phyloP scores from a whole-genome alignment of 2,888 invertebrate genomes.

The Eristalinus aeneus region DNA sequence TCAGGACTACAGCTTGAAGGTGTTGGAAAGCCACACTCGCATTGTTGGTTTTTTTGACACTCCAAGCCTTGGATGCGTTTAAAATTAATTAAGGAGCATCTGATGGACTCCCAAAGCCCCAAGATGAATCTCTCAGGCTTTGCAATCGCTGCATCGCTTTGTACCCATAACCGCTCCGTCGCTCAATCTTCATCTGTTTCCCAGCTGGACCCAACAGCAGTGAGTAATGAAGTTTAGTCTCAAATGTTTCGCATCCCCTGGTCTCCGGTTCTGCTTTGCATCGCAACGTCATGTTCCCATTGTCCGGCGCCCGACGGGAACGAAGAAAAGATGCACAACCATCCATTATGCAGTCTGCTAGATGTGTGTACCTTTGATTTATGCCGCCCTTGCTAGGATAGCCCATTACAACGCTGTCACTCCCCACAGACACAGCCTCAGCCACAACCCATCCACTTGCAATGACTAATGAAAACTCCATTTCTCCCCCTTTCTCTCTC shows the following conservation, averaged over 20 bases:
- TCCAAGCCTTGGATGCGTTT: no score
- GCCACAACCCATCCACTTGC: not conserved
- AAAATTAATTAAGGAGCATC: not conserved
- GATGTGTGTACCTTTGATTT: constrained; percentile 58
- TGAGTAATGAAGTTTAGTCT: not conserved
- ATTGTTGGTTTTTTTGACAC: no score
- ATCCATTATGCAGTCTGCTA: constrained; percentile 47
- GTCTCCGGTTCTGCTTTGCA: constrained; percentile 65
- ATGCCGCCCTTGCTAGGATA: constrained; percentile 54
- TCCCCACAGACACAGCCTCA: constrained; percentile 14
- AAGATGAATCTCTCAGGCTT: not conserved
- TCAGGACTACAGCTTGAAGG: no score
- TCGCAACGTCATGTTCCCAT: constrained; percentile 81
- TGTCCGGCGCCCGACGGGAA: constrained; percentile 77
- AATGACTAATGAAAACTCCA: constrained; percentile 57
- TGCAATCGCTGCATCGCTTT: constrained; percentile 9
- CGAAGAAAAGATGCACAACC: constrained; percentile 4
- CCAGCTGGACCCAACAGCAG: not conserved
- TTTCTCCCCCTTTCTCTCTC: no score
- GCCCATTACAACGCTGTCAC: constrained; percentile 69
- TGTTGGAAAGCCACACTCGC: no score
- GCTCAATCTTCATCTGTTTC: constrained; percentile 22
- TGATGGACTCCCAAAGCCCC: not conserved
- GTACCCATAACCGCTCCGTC: constrained; percentile 21
- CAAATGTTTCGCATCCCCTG: not conserved